Base-by-base conservation (phyloP, 2,113 vertebrate genomes). In the Choloepus hoffmanni region DNA sequence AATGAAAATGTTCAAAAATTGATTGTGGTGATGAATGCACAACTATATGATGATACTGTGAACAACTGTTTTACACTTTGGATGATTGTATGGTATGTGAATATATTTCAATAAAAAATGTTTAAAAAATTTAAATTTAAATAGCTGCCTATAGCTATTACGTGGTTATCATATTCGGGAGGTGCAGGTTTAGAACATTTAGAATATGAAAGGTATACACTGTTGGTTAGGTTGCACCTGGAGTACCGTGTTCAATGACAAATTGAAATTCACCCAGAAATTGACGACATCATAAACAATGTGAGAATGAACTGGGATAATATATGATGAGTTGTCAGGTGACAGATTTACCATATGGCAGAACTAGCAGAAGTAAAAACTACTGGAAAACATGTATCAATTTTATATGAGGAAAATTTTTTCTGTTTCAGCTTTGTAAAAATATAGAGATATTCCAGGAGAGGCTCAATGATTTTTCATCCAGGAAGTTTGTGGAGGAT, bases 321-420 rank as follows among this genome's bases (percentile, higher is more conserved):
- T 18, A 55, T 16, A 55, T 67, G 55, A 36, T 67, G 21, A 82
- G 9, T 16, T 28, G 10, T 65, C 43, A 65, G 79, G 26, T 48
- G 15, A 91, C 90, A 78, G 26, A 90, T 55, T 79, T 81, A 43
- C 55, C 23, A 55, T 36, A 18, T 30, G 58, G 18, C 43, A 90
- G 50, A 85, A 70, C 6, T 14, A 72, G 5, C 43, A 94, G 72
- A 45, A 65, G 72, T 86, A 50, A 30, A 95, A 81, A 73, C 67
- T 65, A 87, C 19, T 77, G 26, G 33, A 77, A 95, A 79, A 76
- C 28, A 63, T 62, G 13, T 85, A 93, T 63, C 55, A 95, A 85
- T 73, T 79, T 21, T 78, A 55, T 36, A 30, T 85, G n/a, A 84
- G 40, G 68, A 60, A 92, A 9, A 62, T 50, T 77, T 72, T 70